These are phyloP conservation scores for Nesidiocoris tenuis DNA, from an alignment of 2,888 invertebrate genomes.

Conservation along the genomic window DNA sequence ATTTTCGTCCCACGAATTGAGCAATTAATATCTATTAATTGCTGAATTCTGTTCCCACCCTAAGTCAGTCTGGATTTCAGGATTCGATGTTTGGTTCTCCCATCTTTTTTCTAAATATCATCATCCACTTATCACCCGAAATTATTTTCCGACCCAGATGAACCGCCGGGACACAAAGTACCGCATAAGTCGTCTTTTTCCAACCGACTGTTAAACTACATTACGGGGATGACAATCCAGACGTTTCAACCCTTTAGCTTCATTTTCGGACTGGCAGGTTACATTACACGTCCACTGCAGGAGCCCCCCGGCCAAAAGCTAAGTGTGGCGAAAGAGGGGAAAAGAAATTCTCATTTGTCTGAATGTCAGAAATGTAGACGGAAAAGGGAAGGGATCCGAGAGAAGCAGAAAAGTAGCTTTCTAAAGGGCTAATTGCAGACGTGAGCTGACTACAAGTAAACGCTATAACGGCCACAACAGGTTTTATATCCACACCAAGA, in stretches of 20 bases:
- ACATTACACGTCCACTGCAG: slow-evolving; percentile 16
- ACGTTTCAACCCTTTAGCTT: background rate
- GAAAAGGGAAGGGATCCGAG: background rate
- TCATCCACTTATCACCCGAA: no score
- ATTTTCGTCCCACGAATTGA: no score
- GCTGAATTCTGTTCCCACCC: no score
- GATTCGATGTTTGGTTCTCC: no score
- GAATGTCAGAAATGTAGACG: slow-evolving; percentile 34
- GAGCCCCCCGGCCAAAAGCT: background rate
- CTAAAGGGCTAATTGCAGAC: slow-evolving; percentile 38
- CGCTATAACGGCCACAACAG: slow-evolving; percentile 23
- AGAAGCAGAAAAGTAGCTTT: slow-evolving; percentile 24
- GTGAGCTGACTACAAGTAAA: slow-evolving; percentile 34
- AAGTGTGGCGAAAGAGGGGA: background rate
- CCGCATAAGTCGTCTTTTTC: background rate
- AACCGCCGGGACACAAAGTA: no score
- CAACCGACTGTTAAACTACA: background rate
- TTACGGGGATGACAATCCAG: background rate
- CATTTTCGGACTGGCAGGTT: background rate
- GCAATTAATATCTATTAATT: no score
- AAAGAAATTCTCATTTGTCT: slow-evolving; percentile 41
- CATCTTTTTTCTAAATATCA: no score
- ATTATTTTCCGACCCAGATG: no score
- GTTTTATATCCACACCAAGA: slow-evolving; percentile 9
- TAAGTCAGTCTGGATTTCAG: no score